Evolutionary conservation across 2,113 vertebrate species (phyloP).

Genomic region (western clawed frog (Xenopus tropicalis)): UCB_Xtro_10.0 CM004447.2:137884501-137885000

Average conservation of each 20-base stretch:
- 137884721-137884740: conserved; percentile 54
- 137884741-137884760: conserved; percentile 72
- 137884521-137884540: no score
- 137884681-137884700: conserved; percentile 74
- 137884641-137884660: no score
- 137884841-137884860: conserved; percentile 21
- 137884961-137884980: conserved; percentile 24
- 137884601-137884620: no score
- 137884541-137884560: no score
- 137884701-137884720: conserved; percentile 51
- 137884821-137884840: conserved; percentile 12
- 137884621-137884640: no score
- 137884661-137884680: conserved; percentile 64
- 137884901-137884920: conserved; percentile 49
- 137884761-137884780: conserved; percentile 46
- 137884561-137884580: no score
- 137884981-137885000: conserved; percentile 47
- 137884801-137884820: conserved; percentile 15
- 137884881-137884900: conserved; percentile 46
- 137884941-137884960: not conserved
- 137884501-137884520: no score
- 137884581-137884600: no score
- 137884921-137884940: conserved; percentile 51
- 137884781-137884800: conserved; percentile 48
- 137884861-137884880: conserved; percentile 51